Conservation (phyloP, 1,140 invertebrate genomes). For the Proales similis region DNA sequence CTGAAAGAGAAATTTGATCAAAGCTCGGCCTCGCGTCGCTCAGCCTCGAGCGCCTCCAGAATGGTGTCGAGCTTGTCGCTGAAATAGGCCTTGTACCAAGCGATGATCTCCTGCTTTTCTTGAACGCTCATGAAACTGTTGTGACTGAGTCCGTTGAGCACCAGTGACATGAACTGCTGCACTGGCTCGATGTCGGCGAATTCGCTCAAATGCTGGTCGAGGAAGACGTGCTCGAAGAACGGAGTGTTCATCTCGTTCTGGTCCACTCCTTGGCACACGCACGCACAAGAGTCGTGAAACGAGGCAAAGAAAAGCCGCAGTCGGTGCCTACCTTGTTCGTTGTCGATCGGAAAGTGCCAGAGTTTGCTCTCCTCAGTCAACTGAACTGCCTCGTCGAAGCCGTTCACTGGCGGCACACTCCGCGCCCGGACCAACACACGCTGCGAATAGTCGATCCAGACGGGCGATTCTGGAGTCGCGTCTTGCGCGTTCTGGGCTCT, state of each 20-base stretch:
- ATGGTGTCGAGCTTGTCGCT: conserved; percentile 30
- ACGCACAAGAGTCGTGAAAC: not conserved
- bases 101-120: conserved; percentile 24
- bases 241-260: not conserved
- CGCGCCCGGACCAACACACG: conserved; percentile 3
- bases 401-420: conserved; percentile 63
- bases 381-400: conserved; percentile 79
- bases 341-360: conserved; percentile 94
- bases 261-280: not conserved
- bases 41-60: conserved; percentile 26
- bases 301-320: too few relatives aligned
- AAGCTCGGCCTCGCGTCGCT: conserved; percentile 1
- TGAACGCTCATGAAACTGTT: conserved; percentile 17
- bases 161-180: conserved; percentile 25
- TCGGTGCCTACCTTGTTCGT: conserved; percentile 94
- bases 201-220: conserved; percentile 29
- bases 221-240: conserved; percentile 32
- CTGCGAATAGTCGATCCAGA: conserved; percentile 14
- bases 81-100: conserved; percentile 29
- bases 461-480: not conserved
- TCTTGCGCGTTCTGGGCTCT: not conserved
- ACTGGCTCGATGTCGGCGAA: conserved; percentile 19
- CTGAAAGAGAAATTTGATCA: too few relatives aligned
- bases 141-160: conserved; percentile 5
- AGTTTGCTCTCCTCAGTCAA: conserved; percentile 90